Evolutionary conservation across 2,797 vertebrate species (phyloP).

Genomic region (Tauraco hartlaubi): DNA sequence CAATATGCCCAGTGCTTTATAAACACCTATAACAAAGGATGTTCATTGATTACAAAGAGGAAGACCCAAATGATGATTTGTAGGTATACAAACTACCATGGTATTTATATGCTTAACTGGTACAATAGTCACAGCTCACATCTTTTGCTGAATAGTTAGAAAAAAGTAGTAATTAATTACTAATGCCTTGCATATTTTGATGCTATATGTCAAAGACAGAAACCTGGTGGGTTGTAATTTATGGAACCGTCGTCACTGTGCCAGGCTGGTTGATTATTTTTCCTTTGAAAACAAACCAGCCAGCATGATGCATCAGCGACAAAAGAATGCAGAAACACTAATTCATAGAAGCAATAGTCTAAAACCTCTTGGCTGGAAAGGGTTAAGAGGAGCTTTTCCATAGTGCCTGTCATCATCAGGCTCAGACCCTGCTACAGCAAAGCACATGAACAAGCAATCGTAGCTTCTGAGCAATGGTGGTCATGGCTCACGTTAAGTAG

Average conservation of each 20-base stretch:
- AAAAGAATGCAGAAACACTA: not conserved
- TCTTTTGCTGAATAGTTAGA: not conserved
- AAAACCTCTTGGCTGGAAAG: not conserved
- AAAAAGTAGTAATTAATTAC: not conserved
- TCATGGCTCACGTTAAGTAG: not conserved
- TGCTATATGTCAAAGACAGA: not conserved
- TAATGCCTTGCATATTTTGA: not conserved
- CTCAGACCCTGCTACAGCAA: not conserved
- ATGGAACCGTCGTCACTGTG: not conserved
- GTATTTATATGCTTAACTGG: not conserved
- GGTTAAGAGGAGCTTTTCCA: not conserved
- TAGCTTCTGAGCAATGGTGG: not conserved
- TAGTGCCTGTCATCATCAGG: not conserved
- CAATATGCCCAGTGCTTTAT: not conserved
- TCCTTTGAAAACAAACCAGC: constrained; percentile 2
- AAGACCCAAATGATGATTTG: not conserved
- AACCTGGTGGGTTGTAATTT: not conserved
- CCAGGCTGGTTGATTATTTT: not conserved
- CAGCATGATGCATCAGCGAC: not conserved
- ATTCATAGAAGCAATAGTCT: not conserved
- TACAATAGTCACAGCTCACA: not conserved
- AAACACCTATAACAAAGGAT: not conserved
- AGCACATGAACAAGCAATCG: not conserved
- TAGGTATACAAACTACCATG: not conserved
- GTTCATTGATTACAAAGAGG: not conserved